phyloP scores from a whole-genome alignment of 2,888 invertebrate species.

The Cheilosia vulpina region DNA sequence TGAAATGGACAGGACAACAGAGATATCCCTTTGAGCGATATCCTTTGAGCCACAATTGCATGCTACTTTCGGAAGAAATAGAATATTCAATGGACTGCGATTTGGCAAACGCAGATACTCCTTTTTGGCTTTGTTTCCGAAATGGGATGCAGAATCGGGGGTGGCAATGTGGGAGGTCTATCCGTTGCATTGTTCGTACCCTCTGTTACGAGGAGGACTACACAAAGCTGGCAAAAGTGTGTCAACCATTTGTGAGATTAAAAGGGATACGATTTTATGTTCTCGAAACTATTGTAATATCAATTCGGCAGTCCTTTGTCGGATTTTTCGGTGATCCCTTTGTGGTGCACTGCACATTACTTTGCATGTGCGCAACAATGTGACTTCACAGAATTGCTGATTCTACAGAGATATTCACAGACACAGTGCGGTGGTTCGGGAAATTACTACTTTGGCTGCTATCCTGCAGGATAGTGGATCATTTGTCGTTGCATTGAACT shows the following conservation, averaged over 20 bases:
- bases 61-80: slow-evolving; percentile 20
- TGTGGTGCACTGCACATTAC: slow-evolving; percentile 56
- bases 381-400: slow-evolving; percentile 47
- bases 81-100: slow-evolving; percentile 60
- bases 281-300: slow-evolving; percentile 63
- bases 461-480: slow-evolving; percentile 5
- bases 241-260: slow-evolving; percentile 69
- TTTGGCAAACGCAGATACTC: slow-evolving; percentile 55
- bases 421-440: background rate
- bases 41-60: slow-evolving; percentile 59
- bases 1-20: slow-evolving; percentile 41
- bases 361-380: slow-evolving; percentile 65
- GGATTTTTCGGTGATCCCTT: slow-evolving; percentile 58
- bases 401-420: slow-evolving; percentile 38
- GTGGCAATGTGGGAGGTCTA: slow-evolving; percentile 12
- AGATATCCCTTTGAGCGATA: slow-evolving; percentile 47
- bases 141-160: background rate
- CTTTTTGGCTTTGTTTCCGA: slow-evolving; percentile 46
- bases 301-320: slow-evolving; percentile 51
- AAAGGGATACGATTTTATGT: slow-evolving; percentile 67
- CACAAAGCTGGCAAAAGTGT: slow-evolving; percentile 50
- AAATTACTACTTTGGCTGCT: slow-evolving; percentile 23
- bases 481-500: slow-evolving; percentile 8
- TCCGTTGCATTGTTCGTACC: slow-evolving; percentile 17
- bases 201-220: background rate